Evolutionary conservation across 2,113 vertebrate species (phyloP).

Genomic region (Myrmecobius fasciatus): DNA sequence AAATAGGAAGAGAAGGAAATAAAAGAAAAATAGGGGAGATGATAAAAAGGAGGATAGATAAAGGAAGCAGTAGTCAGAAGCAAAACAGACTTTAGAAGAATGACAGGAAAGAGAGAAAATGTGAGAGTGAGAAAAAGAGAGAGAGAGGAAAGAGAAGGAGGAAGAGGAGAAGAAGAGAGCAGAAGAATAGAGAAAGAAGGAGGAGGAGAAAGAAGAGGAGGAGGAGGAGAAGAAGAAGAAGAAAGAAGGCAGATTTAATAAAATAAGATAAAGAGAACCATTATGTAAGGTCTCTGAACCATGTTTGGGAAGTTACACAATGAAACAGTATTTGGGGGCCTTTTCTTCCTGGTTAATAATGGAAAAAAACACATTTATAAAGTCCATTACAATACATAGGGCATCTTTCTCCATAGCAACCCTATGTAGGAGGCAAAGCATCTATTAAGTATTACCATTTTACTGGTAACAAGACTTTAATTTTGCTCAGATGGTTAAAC

Average conservation of each 20-base stretch:
- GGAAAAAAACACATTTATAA: not conserved
- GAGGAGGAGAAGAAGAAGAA: too few species aligned
- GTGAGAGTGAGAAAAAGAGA: too few species aligned
- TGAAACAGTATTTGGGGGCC: not conserved
- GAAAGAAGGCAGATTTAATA: not conserved
- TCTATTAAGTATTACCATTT: not conserved
- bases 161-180: too few species aligned
- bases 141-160: too few species aligned
- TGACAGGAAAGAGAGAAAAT: too few species aligned
- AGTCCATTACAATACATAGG: not conserved
- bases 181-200: too few species aligned
- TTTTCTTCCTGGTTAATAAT: not conserved
- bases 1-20: not conserved
- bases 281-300: not conserved
- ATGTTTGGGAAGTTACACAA: not conserved
- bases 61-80: not conserved
- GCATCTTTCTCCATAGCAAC: not conserved
- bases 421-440: not conserved
- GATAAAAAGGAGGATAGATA: not conserved
- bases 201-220: too few species aligned
- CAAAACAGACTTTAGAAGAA: not conserved
- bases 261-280: not conserved
- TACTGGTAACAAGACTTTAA: not conserved
- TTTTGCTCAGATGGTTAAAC: not conserved
- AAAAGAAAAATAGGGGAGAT: not conserved